Evolutionary conservation across 2,888 invertebrate species (phyloP), one percentile per base, ranked within the genome.

Genomic region (Drosophila diplacantha): DNA sequence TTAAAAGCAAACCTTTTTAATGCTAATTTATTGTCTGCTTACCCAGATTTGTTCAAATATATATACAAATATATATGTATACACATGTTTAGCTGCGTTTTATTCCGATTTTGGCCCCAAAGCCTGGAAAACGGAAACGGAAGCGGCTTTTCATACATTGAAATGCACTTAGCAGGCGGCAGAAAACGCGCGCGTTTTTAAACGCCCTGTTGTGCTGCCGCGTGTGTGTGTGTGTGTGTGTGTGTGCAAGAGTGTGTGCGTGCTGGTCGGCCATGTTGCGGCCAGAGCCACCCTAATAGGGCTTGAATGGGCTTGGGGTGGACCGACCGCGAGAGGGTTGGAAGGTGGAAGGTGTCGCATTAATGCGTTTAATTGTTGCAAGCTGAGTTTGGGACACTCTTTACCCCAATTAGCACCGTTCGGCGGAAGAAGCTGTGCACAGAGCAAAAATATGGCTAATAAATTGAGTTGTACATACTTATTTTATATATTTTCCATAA

Each of bases 351-450:
- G 82, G 81, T 81, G 82, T 82, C 63, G 80, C 73, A 31, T 66
- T 71, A 83, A 80, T 78, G 79, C 76, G 70, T 83, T 80, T 81
- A 80, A 81, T 81, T 80, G 71, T 58, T 64, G 72, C 72, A 71
- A 60, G 67, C 67, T 54, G 56, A 67, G 63, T 60, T 60, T 58
- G 56, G 57, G 66, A 57, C 46, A 63, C 65, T 41, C 50, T 61
- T 62, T 65, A 67, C 74, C 64, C 73, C 78, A 78, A 78, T 78
- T 82, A 78, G 69, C 44, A 29, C 20, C 18, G 14, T 31, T 31
- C 44, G 29, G 3, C 4, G 8, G 4, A 29, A 50, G 24, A 53
- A 12, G 18, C 20, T 39, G 39, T 46, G 5, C 44, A 46, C 29
- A 5, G 44, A 46, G 44, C 1, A 18, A 31, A 44, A 16, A 41